Percentiles rank a stretch among this genome's conserved stretches.
These are phyloP conservation scores for Watsonalla cultraria DNA, from an alignment of 2,888 invertebrate species.

Conservation along the genomic window DNA sequence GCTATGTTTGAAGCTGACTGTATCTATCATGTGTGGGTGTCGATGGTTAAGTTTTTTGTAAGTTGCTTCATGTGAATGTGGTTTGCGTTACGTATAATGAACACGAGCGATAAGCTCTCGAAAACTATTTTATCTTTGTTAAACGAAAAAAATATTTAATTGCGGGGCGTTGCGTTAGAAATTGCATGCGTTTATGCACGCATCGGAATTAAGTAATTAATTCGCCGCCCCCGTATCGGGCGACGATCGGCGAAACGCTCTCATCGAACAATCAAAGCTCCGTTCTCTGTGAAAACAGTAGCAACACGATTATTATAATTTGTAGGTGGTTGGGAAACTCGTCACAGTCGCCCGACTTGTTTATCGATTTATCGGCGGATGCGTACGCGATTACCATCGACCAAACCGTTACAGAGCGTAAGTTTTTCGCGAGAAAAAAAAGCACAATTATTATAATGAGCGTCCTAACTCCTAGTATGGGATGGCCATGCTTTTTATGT, in stretches of 20 bases:
- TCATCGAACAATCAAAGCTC: constrained; percentile 61
- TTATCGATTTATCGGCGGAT: constrained; percentile 74
- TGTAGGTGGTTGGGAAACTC: constrained; percentile 61
- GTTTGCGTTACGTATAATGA: constrained; percentile 62
- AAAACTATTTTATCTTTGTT: constrained; percentile 60
- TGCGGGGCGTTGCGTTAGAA: constrained; percentile 63
- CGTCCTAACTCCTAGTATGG: constrained; percentile 73
- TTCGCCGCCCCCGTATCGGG: constrained; percentile 57
- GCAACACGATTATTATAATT: constrained; percentile 54
- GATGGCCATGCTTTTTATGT: constrained; percentile 62
- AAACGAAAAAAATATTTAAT: constrained; percentile 63
- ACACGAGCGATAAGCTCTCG: constrained; percentile 66
- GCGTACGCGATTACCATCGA: constrained; percentile 65
- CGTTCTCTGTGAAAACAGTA: constrained; percentile 51
- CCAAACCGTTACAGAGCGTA: constrained; percentile 62
- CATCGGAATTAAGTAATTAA: constrained; percentile 75
- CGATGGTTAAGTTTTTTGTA: constrained; percentile 16
- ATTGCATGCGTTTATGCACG: constrained; percentile 66
- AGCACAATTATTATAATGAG: constrained; percentile 71
- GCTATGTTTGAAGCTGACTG: too few relatives aligned
- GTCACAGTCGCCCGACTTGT: constrained; percentile 65
- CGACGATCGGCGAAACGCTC: constrained; percentile 62
- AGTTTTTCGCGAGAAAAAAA: constrained; percentile 69
- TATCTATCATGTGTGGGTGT: too few relatives aligned
- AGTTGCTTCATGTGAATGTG: constrained; percentile 52